Conservation (phyloP, 2,888 invertebrate genomes). For the Leucophenga montana region DNA sequence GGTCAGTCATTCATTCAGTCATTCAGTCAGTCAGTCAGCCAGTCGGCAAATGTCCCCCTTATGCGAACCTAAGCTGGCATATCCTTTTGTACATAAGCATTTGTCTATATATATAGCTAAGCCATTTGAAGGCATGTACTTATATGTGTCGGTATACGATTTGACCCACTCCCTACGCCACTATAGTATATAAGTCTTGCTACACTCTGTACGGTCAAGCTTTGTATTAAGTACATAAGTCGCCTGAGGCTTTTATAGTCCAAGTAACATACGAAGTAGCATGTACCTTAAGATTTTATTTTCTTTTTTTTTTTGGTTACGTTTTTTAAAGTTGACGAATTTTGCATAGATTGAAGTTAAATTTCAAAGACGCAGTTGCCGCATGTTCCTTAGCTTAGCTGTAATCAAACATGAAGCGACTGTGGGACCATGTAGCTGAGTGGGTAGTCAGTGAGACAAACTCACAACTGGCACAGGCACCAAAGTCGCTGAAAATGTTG, state of each 20-base stretch:
- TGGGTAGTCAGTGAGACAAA: too few relatives aligned
- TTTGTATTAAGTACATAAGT: conserved; percentile 63
- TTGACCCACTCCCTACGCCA: conserved; percentile 29
- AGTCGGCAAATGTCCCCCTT: conserved; percentile 49
- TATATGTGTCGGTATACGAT: conserved; percentile 34
- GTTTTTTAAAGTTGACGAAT: neutral
- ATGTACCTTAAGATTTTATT: neutral
- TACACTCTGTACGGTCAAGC: conserved; percentile 51
- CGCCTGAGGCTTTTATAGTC: conserved; percentile 31
- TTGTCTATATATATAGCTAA: conserved; percentile 59
- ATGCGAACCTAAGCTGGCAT: too few relatives aligned
- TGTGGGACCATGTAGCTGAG: too few relatives aligned
- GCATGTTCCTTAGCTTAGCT: too few relatives aligned
- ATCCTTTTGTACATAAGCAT: conserved; percentile 64
- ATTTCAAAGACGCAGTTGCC: too few relatives aligned
- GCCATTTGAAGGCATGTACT: neutral
- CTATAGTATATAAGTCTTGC: conserved; percentile 33
- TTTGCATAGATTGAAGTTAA: too few relatives aligned
- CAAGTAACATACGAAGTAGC: neutral
- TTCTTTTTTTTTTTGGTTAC: neutral
- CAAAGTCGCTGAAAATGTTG: too few relatives aligned
- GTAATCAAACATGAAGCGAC: neutral
- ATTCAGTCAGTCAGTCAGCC: conserved; percentile 31
- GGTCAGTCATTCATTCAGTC: conserved; percentile 32
- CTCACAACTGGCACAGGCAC: too few relatives aligned